Evolutionary conservation across 2,113 vertebrate species (phyloP), one percentile per base, ranked within the genome.

Genomic region (Pygathrix nemaeus): DNA sequence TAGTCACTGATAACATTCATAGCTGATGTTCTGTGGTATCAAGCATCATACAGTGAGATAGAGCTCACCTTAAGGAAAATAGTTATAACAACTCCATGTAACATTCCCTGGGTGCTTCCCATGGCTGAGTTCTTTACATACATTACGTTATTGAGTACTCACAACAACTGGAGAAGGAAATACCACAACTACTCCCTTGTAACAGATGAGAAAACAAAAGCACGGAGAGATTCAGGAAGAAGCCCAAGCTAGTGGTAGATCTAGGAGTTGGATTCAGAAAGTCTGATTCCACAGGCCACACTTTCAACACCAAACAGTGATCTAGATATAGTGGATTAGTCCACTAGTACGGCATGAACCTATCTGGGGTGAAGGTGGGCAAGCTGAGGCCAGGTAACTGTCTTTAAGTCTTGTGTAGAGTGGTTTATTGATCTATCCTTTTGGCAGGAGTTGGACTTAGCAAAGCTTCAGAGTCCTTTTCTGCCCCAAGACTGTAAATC

Each of bases 51-150:
- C 14, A 57, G 20, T 8, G n/a, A 52, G n/a, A 52, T 57, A 14
- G 45, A 12, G 48, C 13, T 23, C 80, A 21, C 32, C 20, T 2
- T 14, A 45, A 79, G 11, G 43, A 21, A 1, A 2, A 11, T 6
- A 59, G 10, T 5, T 21, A 20, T 2, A n/a, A 12, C 6, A 8
- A 17, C 8, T 59, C 12, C 16, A 2, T 1, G 14, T 52, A 35
- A 25, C 5, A 4, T 21, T 30, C 16, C 1, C 61, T 21, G n/a
- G 50, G 21, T 0, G 1, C 6, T 35, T 10, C 55, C 25, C 2
- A 0, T 5, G 17, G 35, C 25, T 0, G 0, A 23, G 10, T 0
- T 3, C n/a, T 38, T 5, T 30, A 20, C 10, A 0, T 52, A 12
- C 14, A 27, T 27, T 6, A 9, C 21, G 83, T 43, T 11, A 5